Evolutionary conservation across 2,113 vertebrate species (phyloP).

Genomic region (Cyprinodon variegatus): DNA sequence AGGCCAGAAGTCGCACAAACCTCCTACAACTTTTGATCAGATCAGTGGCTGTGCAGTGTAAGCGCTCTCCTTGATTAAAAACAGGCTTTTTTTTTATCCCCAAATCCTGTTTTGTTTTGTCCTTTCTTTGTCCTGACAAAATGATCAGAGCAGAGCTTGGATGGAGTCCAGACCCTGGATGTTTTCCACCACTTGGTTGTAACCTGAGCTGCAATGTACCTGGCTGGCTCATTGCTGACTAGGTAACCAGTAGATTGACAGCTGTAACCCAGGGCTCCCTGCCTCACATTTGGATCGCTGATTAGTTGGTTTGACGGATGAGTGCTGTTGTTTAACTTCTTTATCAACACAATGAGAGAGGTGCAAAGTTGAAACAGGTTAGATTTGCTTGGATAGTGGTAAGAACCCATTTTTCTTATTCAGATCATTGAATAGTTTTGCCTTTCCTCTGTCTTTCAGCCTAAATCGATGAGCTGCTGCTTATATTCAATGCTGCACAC

Average conservation of each 20-base stretch:
- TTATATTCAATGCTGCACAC: conserved; percentile 41
- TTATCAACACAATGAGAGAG: background rate
- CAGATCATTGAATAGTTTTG: conserved; percentile 6
- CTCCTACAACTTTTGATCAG: conserved; percentile 22
- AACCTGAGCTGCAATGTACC: conserved; percentile 30
- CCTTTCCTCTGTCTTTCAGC: conserved; percentile 30
- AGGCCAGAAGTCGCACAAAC: conserved; percentile 6
- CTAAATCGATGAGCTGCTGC: conserved; percentile 52
- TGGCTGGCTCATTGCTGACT: conserved; percentile 27
- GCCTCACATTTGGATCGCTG: background rate
- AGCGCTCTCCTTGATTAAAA: conserved; percentile 42
- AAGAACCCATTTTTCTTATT: conserved; percentile 6
- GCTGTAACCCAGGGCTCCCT: conserved; percentile 1
- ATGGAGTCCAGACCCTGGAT: conserved; percentile 60
- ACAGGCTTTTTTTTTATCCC: conserved; percentile 34
- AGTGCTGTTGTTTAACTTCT: background rate
- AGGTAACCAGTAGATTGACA: conserved; percentile 1
- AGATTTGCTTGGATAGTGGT: conserved; percentile 5
- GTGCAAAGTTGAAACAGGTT: background rate
- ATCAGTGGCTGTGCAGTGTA: conserved; percentile 39
- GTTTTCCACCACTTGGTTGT: conserved; percentile 67
- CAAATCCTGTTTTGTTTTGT: conserved; percentile 42
- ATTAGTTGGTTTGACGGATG: conserved; percentile 2
- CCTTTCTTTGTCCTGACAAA: conserved; percentile 65
- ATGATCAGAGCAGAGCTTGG: conserved; percentile 62